Conservation (phyloP, 2,113 vertebrate genomes). For the Sceloporus tristichus region DNA sequence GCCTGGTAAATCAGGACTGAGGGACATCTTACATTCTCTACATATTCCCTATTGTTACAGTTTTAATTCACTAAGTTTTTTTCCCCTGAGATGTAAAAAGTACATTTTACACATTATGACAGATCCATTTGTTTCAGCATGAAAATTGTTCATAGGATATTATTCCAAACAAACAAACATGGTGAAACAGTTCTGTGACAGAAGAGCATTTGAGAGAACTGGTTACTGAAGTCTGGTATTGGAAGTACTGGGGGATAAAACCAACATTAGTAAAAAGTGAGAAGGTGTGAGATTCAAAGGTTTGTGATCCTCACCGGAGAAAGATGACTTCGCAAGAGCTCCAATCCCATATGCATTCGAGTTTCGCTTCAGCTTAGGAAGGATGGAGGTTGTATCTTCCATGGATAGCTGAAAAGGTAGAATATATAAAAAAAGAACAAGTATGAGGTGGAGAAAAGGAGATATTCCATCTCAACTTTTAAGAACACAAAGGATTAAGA, state of each 20-base stretch:
- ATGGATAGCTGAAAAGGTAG: constrained; percentile 92
- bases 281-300: constrained; percentile 30
- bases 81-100: no score
- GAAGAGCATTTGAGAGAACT: no score
- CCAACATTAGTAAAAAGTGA: not conserved
- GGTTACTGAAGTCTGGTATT: not conserved
- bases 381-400: constrained; percentile 99
- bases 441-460: constrained; percentile 53
- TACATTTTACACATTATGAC: not conserved
- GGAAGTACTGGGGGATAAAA: constrained; percentile 40
- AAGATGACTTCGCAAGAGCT: constrained; percentile 98
- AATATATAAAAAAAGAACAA: constrained; percentile 72
- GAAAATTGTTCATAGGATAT: not conserved
- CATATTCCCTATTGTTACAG: no score
- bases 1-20: no score
- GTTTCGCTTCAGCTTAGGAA: constrained; percentile 95
- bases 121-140: not conserved
- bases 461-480: constrained; percentile 30
- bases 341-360: constrained; percentile 97
- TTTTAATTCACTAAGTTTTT: no score
- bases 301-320: constrained; percentile 89
- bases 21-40: no score
- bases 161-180: not conserved
- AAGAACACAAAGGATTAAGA: constrained; percentile 30
- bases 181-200: not conserved